Evolutionary conservation across 2,888 invertebrate species (phyloP), one percentile per base, ranked within the genome.

Genomic region (Prionchulus punctatus): DNA sequence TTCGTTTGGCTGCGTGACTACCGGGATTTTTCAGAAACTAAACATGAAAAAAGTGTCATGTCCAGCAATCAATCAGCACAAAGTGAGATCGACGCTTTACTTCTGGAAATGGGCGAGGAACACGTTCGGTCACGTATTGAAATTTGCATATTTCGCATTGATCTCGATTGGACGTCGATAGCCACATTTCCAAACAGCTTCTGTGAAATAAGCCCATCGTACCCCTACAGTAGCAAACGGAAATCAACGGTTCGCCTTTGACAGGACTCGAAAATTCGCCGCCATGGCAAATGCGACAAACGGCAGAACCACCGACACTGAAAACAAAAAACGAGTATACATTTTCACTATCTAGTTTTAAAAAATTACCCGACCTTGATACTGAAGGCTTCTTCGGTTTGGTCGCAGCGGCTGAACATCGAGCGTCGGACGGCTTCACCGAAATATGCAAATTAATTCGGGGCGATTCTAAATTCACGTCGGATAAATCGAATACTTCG

Each of bases 81-180:
- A 31, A 30, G 27, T 59, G 23, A 36, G 23, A 2, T 36, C 51
- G 30, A 28, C 36, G 28, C n/a, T 48, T 58, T 66, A 77, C 77
- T 71, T 75, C 69, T 27, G 62, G 62, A 26, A 77, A 64, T 1
- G 77, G 71, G 60, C 72, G 73, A 42, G 73, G 69, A 54, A 67
- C 78, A 18, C 82, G 77, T 62, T 77, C 75, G 0, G 82, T 80
- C 12, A 74, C 70, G 65, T 82, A 85, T 54, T 76, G 73, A 43
- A 80, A 79, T 25, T 81, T 80, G 68, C 85, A 85, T 21, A 85
- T 75, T 68, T 85, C 85, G 67, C 85, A 85, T 58, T 79, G 79
- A 36, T 82, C 82, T 1, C 82, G 81, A 67, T 83, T 82, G 1
- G 82, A 82, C 1, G 75, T 67, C 25, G 77, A 75, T 43, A 85